Evolutionary conservation across 1,140 invertebrate species (phyloP).

Genomic region (Heliothis subflexa): DNA sequence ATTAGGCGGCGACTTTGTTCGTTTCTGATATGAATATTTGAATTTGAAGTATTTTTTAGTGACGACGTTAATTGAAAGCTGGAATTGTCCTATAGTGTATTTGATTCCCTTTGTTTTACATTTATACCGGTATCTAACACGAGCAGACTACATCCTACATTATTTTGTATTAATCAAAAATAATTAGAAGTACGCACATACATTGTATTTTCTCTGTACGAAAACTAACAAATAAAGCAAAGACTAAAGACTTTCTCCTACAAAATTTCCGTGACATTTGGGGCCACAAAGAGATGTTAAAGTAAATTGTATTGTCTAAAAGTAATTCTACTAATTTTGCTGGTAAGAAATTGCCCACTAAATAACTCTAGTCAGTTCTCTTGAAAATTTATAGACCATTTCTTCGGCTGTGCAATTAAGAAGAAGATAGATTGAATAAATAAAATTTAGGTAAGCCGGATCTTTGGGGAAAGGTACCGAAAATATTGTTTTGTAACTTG

Average conservation of each 20-base stretch:
- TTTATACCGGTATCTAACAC: no score
- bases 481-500: background rate
- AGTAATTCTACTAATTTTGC: conserved; percentile 47
- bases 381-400: conserved; percentile 45
- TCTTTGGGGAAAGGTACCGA: conserved; percentile 11
- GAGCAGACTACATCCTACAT: no score
- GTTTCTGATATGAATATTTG: conserved; percentile 7
- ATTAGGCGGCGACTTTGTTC: conserved; percentile 27
- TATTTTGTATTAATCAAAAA: no score
- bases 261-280: conserved; percentile 35
- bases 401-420: conserved; percentile 44
- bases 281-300: conserved; percentile 40
- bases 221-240: conserved; percentile 14
- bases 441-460: conserved; percentile 36
- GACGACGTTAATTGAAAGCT: no score
- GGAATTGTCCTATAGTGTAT: no score
- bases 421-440: conserved; percentile 47
- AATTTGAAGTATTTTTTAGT: background rate
- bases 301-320: conserved; percentile 47
- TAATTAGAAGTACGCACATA: background rate
- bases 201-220: background rate
- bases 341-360: conserved; percentile 46
- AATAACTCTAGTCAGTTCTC: conserved; percentile 45
- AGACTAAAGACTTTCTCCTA: background rate
- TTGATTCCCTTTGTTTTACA: no score